Conservation (phyloP, 2,888 invertebrate genomes). For the Gnatocerus cornutus region DNA sequence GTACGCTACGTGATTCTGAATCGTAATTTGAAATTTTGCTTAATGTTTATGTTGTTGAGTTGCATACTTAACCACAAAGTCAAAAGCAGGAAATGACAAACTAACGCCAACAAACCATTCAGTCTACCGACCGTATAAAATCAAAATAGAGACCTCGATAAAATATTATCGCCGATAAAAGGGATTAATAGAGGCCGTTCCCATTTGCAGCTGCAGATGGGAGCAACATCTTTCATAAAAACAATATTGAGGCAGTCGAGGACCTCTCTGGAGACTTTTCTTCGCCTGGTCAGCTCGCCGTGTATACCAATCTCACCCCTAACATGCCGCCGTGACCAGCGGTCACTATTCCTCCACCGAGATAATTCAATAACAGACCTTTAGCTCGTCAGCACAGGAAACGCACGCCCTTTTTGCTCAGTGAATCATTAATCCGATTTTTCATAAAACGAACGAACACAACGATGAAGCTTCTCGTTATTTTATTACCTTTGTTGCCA, state of each 20-base stretch:
- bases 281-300: constrained; percentile 32
- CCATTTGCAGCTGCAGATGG: constrained; percentile 52
- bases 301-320: constrained; percentile 44
- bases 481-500: background rate
- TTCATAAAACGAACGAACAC: constrained; percentile 4
- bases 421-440: constrained; percentile 48
- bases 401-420: constrained; percentile 29
- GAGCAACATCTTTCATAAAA: constrained; percentile 64
- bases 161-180: constrained; percentile 54
- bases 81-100: constrained; percentile 54
- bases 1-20: constrained; percentile 62
- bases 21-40: constrained; percentile 60
- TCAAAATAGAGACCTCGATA: constrained; percentile 33
- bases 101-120: constrained; percentile 20
- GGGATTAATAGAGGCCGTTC: constrained; percentile 51
- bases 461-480: constrained; percentile 5
- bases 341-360: constrained; percentile 68
- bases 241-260: constrained; percentile 61
- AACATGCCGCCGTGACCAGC: constrained; percentile 60
- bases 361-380: constrained; percentile 69
- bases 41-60: constrained; percentile 55
- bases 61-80: constrained; percentile 49
- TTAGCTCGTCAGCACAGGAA: constrained; percentile 56
- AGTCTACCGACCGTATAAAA: constrained; percentile 5
- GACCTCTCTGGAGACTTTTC: constrained; percentile 42